These are phyloP conservation scores for Dasypus novemcinctus DNA, from an alignment of 2,113 vertebrate genomes.

Conservation along the genomic window DNA sequence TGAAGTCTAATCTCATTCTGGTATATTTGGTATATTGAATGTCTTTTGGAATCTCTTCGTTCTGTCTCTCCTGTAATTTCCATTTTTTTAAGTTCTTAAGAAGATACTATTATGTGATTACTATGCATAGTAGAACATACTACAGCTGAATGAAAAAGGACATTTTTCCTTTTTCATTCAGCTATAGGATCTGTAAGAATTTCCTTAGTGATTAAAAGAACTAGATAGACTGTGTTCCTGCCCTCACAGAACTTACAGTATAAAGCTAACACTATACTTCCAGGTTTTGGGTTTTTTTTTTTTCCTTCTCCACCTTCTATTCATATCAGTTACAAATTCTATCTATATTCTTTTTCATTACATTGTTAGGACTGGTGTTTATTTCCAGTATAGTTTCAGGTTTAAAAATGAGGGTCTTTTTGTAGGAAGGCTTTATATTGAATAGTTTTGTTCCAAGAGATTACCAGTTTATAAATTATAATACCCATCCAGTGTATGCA, in stretches of 20 bases:
- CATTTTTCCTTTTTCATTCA: too few relatives aligned
- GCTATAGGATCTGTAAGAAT: too few relatives aligned
- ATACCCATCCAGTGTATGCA: too few relatives aligned
- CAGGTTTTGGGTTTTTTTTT: too few relatives aligned
- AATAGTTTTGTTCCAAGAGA: neutral
- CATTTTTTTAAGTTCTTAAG: neutral
- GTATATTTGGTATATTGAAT: neutral
- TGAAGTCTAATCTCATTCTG: neutral
- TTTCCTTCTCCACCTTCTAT: neutral
- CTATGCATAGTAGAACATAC: too few relatives aligned
- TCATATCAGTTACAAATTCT: neutral
- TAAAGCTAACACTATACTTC: too few relatives aligned
- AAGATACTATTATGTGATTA: too few relatives aligned
- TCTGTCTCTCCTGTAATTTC: neutral
- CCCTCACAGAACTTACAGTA: too few relatives aligned
- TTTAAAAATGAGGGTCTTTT: neutral
- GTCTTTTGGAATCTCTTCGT: neutral
- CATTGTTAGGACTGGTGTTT: neutral
- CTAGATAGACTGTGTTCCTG: too few relatives aligned
- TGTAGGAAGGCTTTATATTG: neutral
- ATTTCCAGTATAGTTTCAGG: constrained; percentile 1
- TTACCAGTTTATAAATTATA: neutral
- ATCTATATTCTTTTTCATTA: neutral
- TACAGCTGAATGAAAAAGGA: too few relatives aligned
- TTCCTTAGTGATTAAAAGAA: too few relatives aligned